Conservation (phyloP, 2,797 vertebrate genomes). For the Melanogrammus aeglefinus region DNA sequence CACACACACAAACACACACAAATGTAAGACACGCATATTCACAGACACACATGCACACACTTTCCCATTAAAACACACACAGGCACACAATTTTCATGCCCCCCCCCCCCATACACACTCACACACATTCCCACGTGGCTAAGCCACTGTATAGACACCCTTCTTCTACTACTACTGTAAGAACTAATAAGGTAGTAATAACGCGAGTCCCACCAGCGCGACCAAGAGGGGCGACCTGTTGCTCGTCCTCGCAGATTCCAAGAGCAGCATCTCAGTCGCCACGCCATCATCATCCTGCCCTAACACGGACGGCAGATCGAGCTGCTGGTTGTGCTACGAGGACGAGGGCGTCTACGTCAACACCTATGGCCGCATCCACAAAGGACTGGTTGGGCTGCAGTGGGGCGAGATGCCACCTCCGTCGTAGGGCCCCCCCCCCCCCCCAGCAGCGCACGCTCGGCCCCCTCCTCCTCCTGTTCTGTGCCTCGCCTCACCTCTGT, state of each 20-base stretch:
- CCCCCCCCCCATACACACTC: background rate
- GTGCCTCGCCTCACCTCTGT: background rate
- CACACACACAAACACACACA: slow-evolving; percentile 8
- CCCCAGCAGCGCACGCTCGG: background rate
- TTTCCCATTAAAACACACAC: background rate
- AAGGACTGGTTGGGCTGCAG: slow-evolving; percentile 92
- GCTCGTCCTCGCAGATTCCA: slow-evolving; percentile 75
- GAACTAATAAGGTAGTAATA: too few relatives aligned
- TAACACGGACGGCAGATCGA: slow-evolving; percentile 90
- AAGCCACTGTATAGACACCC: background rate
- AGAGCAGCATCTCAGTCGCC: slow-evolving; percentile 86
- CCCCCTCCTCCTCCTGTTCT: background rate
- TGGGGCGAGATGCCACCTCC: slow-evolving; percentile 99
- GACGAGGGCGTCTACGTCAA: slow-evolving; percentile 90
- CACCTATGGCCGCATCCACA: slow-evolving; percentile 86
- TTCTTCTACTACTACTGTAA: too few relatives aligned
- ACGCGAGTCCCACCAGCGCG: background rate
- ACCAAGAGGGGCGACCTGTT: background rate
- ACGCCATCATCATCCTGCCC: slow-evolving; percentile 88
- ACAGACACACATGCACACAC: background rate
- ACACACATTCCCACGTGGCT: background rate
- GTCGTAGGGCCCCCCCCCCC: slow-evolving; percentile 77
- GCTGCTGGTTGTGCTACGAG: slow-evolving; percentile 87
- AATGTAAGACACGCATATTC: slow-evolving; percentile 58
- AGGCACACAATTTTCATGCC: slow-evolving; percentile 66